A percentile compares a stretch with the other conserved stretches of the same genome.
phyloP scores from a whole-genome alignment of 2,888 invertebrate genomes.

The Tenthredo mesomela region DNA sequence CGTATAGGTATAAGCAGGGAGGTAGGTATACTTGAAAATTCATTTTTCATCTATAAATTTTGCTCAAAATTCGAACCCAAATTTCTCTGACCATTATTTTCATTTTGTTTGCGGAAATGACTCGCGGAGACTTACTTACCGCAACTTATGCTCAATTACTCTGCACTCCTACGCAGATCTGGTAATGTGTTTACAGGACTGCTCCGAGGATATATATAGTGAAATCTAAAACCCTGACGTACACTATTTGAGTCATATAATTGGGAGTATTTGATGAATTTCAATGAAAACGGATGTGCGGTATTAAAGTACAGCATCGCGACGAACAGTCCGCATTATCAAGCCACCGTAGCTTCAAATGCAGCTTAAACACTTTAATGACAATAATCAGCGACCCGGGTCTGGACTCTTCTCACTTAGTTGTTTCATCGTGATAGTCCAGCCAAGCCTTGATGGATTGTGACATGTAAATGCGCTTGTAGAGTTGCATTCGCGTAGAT shows the following conservation, averaged over 20 bases:
- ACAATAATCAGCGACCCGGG: slow-evolving; percentile 38
- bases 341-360: slow-evolving; percentile 16
- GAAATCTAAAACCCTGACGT: slow-evolving; percentile 27
- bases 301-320: slow-evolving; percentile 1
- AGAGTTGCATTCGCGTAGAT: neutral
- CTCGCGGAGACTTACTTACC: neutral
- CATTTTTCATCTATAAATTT: slow-evolving; percentile 10
- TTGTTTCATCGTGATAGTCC: neutral
- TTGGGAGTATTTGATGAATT: slow-evolving; percentile 28
- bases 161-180: slow-evolving; percentile 24
- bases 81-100: neutral
- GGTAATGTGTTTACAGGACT: slow-evolving; percentile 22
- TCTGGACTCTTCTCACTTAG: slow-evolving; percentile 7
- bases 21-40: neutral
- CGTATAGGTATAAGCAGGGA: neutral
- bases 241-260: slow-evolving; percentile 20
- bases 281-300: slow-evolving; percentile 42
- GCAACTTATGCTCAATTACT: slow-evolving; percentile 19
- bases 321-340: slow-evolving; percentile 9
- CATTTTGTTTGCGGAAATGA: neutral
- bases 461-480: neutral
- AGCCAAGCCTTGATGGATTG: neutral
- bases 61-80: neutral
- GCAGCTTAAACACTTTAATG: slow-evolving; percentile 33
- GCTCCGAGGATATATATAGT: slow-evolving; percentile 1